Base-by-base conservation (phyloP, 2,797 vertebrate genomes). In the Chaenodraco wilsoni region DNA sequence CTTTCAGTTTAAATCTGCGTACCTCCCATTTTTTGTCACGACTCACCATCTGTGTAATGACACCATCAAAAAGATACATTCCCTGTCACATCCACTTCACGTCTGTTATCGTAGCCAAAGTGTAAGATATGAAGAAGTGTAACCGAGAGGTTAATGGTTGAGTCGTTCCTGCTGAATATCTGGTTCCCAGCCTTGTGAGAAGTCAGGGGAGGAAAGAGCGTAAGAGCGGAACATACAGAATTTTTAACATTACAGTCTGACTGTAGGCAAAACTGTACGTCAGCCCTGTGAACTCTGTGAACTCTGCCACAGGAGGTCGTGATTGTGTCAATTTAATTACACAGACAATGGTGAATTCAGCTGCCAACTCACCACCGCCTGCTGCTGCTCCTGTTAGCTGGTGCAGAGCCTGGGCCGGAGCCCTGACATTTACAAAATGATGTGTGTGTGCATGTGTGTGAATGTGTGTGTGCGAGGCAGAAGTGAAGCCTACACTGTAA, bases 311-410 rank as follows among this genome's bases (percentile, higher is more conserved):
- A 44, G 71, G 75, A 69, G 76, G 81, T 78, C 46, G 37, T 60
- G 68, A 59, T 85, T 80, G 81, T 83, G 83, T 89, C 87, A 87
- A 64, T 82, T 82, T 83, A 88, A 87, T 88, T 82, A 86, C 65
- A 74, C 37, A 2, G 69, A 84, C 78, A 64, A 61, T 51, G 69
- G 69, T 59, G 72, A 52, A 69, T 78, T 46, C 46, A 63, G 62
- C 63, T 2, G 54, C 52, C 17, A 6, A 69, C 43, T 74, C 44
- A 72, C 60, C 6, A 3, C 60, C 31, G 69, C 23, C 71, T 65
- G 60, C 57, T 63, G 62, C 82, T 72, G 58, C 68, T 48, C 58
- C 79, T 74, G 76, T 74, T 80, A 83, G 69, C 59, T 23, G 76
- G 41, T 65, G 58, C 68, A 44, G 72, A 69, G 69, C 49, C 76